Evolutionary conservation across 1,140 invertebrate genomes (phyloP), one percentile per base, ranked within the genome.

Genomic region (Aphelenchoides avenae): DNA sequence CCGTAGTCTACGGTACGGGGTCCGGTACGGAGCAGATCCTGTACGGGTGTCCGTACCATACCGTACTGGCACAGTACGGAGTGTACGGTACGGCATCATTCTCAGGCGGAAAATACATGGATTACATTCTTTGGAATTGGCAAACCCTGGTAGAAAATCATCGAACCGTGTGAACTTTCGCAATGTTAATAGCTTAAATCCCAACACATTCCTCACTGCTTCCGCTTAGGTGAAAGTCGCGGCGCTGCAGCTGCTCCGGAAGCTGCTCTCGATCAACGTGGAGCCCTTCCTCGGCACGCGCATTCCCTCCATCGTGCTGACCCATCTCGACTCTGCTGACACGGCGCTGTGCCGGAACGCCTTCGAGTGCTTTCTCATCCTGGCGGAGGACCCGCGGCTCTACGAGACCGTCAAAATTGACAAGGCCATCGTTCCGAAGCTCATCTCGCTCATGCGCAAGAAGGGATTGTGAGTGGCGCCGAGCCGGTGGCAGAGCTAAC

Each of bases 301-400:
- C 37, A 59, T 60, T 30, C 52, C 52, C 15, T 31, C 57, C 18
- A 20, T 60, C 11, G 24, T 60, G 26, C 29, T 60, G 13, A 44
- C 15, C 20, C 26, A 60, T 22, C 27, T 60, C 27, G 42, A 60
- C 61, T 62, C 52, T 18, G 24, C 26, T 20, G 41, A 60, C 29
- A 27, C 50, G 11, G 13, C 37, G 3, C 13, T 60, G 2, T 58
- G 36, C 41, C 49, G 52, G 26, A 44, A 60, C 26, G 57, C 42
- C 20, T 60, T 60, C 31, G 57, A 60, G 41, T 60, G 57, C 22
- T 60, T 60, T 61, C n/a, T 60, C 11, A 31, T 34, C 20, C 24
- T 54, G 15, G 57, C 59, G 11, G 36, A 57, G 33, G 41, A 55
- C 34, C 34, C n/a, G 22, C 22, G 27, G 22, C 44, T 60, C 31